Evolutionary conservation across 2,797 vertebrate species (phyloP), one percentile per base, ranked within the genome.

Genomic region (Synaphobranchus kaupii): DNA sequence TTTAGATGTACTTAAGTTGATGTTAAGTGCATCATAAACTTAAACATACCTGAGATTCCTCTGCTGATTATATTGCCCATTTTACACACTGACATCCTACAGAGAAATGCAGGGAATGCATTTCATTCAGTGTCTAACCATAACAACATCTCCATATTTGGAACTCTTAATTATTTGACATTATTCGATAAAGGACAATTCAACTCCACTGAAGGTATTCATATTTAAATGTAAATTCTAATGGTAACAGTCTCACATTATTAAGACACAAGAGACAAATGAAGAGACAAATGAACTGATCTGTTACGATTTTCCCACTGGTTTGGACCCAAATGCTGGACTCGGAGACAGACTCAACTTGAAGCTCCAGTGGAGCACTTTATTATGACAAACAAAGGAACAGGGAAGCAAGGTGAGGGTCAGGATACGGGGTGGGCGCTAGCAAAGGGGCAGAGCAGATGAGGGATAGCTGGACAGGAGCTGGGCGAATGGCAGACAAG

Each of bases 221-320:
- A 68, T 28, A 28, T 68, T 31, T 10, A 63, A 39, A 31, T 68
- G 66, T 3, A 12, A 68, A 28, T 68, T 31, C n/a, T 31, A 31
- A 39, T 68, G n/a, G 66, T n/a, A 20, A 31, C n/a, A 13, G n/a
- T 71, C 78, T 86, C 85, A 86, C n/a, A n/a, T 76, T 76, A 39
- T 63, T 6, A n/a, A 86, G 12, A 56, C 9, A 7, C 13, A 68
- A 66, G 20, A 22, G 60, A 25, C 6, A 8, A 66, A n/a, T 66
- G 3, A 31, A 47, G 34, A 44, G 48, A 44, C 25, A n/a, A n/a
- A n/a, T n/a, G n/a, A n/a, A n/a, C n/a, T n/a, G n/a, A n/a, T n/a
- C n/a, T n/a, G n/a, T n/a, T n/a, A n/a, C n/a, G n/a, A n/a, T n/a
- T n/a, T n/a, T n/a, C n/a, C n/a, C n/a, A n/a, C n/a, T n/a, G n/a